Base-by-base conservation (phyloP, 2,888 invertebrate species). In the Achlya flavicornis region DNA sequence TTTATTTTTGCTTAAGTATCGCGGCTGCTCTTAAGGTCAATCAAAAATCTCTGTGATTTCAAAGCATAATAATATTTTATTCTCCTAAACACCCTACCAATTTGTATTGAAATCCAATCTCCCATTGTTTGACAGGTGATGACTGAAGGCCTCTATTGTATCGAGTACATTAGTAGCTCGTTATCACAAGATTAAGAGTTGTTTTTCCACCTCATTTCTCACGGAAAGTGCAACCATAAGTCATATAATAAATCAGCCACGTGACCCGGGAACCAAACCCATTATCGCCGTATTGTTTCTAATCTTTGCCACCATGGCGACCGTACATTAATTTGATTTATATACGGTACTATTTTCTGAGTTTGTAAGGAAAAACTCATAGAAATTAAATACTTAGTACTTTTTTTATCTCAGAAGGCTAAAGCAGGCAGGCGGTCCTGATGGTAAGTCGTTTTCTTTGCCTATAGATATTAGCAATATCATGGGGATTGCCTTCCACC, bases 311-410 rank as follows among this genome's bases (percentile, higher is more conserved):
- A 41, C 19, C n/a, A 7, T 12, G 14, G 38, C 33, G 26, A 10
- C 53, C 12, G 41, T 48, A 61, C 63, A 64, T 65, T 65, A 64
- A 63, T 61, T 62, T 66, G 53, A 66, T 46, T 65, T 48, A 63
- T 26, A 38, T 19, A 26, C 8, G 43, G 35, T 16, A 63, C 63
- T 57, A 19, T 7, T 26, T 7, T 26, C 43, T 14, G 14, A 3
- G 43, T 43, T 43, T 43, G 14, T 14, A 14, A 14, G 4, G 14
- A 4, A 43, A 43, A 5, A 38, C 26, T 1, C 26, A 26, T 26
- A 26, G 26, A 26, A 26, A 26, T 35, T 0, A 43, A 43, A 10
- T 11, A 43, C 0, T 43, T 43, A 43, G 0, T 11, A 43, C 0
- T 43, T 43, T 35, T 35, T 35, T 35, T 35, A 35, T 26, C 1